Evolutionary conservation across 2,113 vertebrate genomes (phyloP), one percentile per base, ranked within the genome.

Genomic region (Hypocryptadius cinnamomeus): DNA sequence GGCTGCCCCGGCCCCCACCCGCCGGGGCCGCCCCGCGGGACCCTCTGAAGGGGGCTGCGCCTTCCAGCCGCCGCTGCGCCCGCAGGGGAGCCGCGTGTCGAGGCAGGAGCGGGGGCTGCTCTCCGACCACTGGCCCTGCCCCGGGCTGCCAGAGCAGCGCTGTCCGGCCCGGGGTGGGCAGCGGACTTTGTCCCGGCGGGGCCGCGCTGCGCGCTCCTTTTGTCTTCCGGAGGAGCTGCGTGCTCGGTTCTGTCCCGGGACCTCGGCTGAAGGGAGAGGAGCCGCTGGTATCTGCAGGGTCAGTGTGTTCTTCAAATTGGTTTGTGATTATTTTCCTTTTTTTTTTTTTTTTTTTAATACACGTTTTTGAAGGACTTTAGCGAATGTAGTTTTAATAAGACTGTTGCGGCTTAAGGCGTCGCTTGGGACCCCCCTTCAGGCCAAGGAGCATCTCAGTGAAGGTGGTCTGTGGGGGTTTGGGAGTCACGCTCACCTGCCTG

Each of bases 321-420:
- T 2, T 24, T 30, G 73, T 47, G n/a, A 11, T 20, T 33, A 31
- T 31, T 81, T 54, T 37, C 7, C 2, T 39, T n/a, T 11, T 20
- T 48, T 19, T 3, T 0, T 42, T 15, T 3, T 0, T 16, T 18
- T 80, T 51, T 40, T 10, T 4, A 59, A 18, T 22, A 8, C 1
- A 5, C 5, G 0, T 64, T 48, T 81, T 44, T 51, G 24, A 65
- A 51, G 40, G 30, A 27, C 60, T 73, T 61, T 9, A 14, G n/a
- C 21, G 37, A 57, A 24, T 14, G 39, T 69, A 42, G 48, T 64
- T 91, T 33, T 56, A 42, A 11, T 40, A 30, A 39, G 85, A 24
- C 19, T 48, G 27, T 8, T n/a, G 57, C 5, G 33, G 23, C 21
- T 11, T 45, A 20, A 90, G 42, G 71, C 18, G 65, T 73, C 28